These are phyloP conservation scores for Elaphurus davidianus DNA, from an alignment of 2,113 vertebrate genomes.

Conservation along the genomic window DNA sequence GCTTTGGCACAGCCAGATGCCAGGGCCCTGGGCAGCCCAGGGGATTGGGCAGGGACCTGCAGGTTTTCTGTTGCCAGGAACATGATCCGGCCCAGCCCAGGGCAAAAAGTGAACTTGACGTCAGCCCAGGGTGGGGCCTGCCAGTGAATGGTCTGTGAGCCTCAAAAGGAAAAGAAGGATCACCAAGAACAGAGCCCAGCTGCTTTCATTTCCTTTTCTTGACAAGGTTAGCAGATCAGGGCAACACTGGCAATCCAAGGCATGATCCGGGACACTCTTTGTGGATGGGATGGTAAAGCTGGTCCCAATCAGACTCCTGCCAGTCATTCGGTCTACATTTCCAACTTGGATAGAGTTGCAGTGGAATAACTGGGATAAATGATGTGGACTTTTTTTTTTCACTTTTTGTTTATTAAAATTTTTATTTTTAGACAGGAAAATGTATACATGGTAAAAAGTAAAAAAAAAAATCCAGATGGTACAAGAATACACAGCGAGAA, in stretches of 20 bases:
- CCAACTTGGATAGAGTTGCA: not conserved
- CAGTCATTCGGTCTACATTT: not conserved
- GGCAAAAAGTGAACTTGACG: not conserved
- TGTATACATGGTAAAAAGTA: not conserved
- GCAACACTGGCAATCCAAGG: not conserved
- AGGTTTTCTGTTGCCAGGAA: not conserved
- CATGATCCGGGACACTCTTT: not conserved
- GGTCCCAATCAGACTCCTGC: not conserved
- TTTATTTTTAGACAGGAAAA: not conserved
- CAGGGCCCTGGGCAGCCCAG: not conserved
- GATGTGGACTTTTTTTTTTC: not conserved
- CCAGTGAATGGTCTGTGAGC: not conserved
- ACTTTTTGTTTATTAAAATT: not conserved
- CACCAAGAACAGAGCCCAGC: not conserved
- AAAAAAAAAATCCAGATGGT: not conserved
- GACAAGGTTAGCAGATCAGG: not conserved
- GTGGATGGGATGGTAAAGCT: not conserved
- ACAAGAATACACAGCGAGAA: not conserved
- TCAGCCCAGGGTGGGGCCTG: not conserved
- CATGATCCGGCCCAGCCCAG: not conserved
- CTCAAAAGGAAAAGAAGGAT: not conserved
- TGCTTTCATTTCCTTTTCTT: not conserved
- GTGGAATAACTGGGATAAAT: not conserved
- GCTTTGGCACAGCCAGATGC: not conserved
- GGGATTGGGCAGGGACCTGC: not conserved